These are phyloP conservation scores for Regulus satrapa DNA, from an alignment of 2,113 vertebrate genomes.

Conservation along the genomic window DNA sequence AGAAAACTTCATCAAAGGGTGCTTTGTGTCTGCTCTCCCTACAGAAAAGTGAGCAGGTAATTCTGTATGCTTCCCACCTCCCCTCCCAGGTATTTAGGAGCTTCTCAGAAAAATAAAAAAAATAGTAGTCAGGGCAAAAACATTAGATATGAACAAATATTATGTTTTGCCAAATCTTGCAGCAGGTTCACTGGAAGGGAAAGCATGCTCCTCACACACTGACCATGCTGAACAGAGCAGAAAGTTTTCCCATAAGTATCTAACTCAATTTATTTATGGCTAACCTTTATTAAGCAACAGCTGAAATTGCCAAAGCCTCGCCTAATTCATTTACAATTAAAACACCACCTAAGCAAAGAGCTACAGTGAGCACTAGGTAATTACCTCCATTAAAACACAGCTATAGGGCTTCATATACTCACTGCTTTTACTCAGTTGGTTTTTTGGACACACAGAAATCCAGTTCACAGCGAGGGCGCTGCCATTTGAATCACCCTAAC, in stretches of 20 bases:
- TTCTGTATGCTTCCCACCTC: neutral
- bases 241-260: neutral
- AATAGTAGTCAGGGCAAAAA: neutral
- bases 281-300: neutral
- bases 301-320: neutral
- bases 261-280: too few species aligned
- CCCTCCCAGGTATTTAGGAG: neutral
- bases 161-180: neutral
- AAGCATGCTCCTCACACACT: neutral
- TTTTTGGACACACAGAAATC: neutral
- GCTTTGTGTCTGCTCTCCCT: neutral
- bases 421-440: neutral
- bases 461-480: neutral
- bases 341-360: neutral
- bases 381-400: neutral
- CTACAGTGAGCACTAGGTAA: neutral
- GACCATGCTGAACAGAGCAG: neutral
- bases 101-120: neutral
- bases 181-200: neutral
- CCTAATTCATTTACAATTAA: neutral
- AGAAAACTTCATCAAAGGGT: neutral
- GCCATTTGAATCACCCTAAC: neutral
- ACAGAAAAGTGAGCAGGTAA: neutral
- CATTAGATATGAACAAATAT: neutral
- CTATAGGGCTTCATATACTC: neutral